Base-by-base conservation (phyloP, 1,140 invertebrate species). In the Drosophila tristis region DNA sequence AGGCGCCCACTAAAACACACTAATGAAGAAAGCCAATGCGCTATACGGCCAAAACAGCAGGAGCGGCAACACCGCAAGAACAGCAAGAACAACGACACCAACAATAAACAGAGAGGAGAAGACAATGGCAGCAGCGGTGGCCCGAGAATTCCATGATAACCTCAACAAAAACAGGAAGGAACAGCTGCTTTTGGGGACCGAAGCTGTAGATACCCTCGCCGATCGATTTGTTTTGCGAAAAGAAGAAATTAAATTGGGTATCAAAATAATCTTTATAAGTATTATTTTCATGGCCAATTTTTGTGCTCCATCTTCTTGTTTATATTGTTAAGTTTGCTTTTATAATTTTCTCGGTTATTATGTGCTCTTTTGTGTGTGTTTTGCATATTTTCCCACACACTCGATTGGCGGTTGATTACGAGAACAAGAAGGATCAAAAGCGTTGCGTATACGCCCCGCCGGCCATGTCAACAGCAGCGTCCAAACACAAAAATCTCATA, bases 1-100 rank as follows among this genome's bases (percentile, higher is more conserved):
- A 79, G 57, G 76, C 78, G 89, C 89, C 89, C 89, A 91, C 85
- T 91, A 70, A 90, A 90, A 62, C 85, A 90, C 77, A 78, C 70
- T 76, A 80, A 78, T 68, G 70, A 89, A 76, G 66, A 65, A 67
- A 82, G 63, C 67, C 64, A 67, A 64, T 65, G 48, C 64, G 65
- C 68, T 44, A 78, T 64, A 54, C 49, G 31, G 49, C 49, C 44
- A 31, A 53, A 70, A 42, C 60, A 73, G 49, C 57, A 64, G 25
- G 20, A 68, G 23, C 29, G 74, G n/a, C 20, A 58, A 49, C 35
- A 44, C 13, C 31, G 23, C 23, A 11, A 49, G 13, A 31, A 35
- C 2, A 47, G 44, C 25, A 39, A 9, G n/a, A 59, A 62, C 43
- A 60, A 54, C 35, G 57, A 57, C 43, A 58, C 54, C 57, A 60